Percentiles rank a stretch among this genome's conserved stretches.
Conservation (phyloP, 1,140 invertebrate species). For the Danaus melanippus region DNA sequence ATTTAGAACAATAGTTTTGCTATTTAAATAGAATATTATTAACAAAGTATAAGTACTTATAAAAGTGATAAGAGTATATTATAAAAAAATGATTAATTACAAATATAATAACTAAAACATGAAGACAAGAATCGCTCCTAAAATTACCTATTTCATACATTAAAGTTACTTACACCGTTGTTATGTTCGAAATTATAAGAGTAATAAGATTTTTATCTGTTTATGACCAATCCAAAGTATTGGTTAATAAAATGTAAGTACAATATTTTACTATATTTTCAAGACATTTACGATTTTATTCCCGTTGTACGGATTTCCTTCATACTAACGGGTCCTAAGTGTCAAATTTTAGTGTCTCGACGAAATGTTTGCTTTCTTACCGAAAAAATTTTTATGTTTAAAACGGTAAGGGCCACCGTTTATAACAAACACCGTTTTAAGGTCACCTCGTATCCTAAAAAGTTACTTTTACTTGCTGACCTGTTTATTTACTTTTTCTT, state of each 20-base stretch:
- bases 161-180: not conserved
- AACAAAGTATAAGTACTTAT: too few relatives aligned
- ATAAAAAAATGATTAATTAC: too few relatives aligned
- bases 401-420: conserved; percentile 29
- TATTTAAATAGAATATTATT: too few relatives aligned
- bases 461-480: conserved; percentile 8
- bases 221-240: conserved; percentile 9
- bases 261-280: conserved; percentile 7
- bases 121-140: too few relatives aligned
- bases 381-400: conserved; percentile 20
- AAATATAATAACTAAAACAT: too few relatives aligned
- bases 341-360: conserved; percentile 9
- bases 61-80: too few relatives aligned
- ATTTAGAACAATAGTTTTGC: too few relatives aligned
- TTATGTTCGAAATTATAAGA: conserved; percentile 8
- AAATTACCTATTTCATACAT: too few relatives aligned
- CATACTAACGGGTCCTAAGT: conserved; percentile 17
- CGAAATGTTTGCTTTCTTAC: conserved; percentile 14
- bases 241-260: conserved; percentile 10
- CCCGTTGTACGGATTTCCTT: conserved; percentile 12
- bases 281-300: conserved; percentile 13
- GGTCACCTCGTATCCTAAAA: conserved; percentile 2
- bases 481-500: too few relatives aligned
- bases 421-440: conserved; percentile 17
- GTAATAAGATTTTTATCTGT: conserved; percentile 18